Conservation (phyloP, 2,113 vertebrate genomes). For the Cynopterus brachyotis region DNA sequence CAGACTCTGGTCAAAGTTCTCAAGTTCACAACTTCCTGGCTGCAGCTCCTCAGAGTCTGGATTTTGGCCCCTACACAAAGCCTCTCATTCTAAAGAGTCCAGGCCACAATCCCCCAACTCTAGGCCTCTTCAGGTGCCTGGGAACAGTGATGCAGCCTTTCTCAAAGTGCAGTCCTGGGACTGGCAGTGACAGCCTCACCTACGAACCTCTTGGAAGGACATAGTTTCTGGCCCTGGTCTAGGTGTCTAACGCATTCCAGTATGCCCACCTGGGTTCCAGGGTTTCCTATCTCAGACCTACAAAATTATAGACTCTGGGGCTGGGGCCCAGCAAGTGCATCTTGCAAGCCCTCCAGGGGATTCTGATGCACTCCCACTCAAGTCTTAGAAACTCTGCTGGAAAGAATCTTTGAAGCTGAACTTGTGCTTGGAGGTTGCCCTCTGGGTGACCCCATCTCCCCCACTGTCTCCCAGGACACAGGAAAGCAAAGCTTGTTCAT, state of each 20-base stretch:
- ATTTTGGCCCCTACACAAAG: no score
- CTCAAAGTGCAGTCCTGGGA: not conserved
- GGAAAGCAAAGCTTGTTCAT: not conserved
- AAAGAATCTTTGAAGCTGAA: not conserved
- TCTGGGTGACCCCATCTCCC: not conserved
- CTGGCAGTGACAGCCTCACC: not conserved
- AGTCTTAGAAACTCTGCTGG: not conserved
- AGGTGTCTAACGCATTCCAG: not conserved
- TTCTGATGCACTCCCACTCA: not conserved
- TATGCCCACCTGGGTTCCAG: fast-evolving
- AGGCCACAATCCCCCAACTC: not conserved
- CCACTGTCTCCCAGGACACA: no score
- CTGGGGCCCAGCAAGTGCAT: no score
- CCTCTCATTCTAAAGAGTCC: not conserved
- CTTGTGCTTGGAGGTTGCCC: not conserved
- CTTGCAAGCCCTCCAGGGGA: not conserved
- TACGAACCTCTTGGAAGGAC: not conserved
- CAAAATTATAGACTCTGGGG: not conserved
- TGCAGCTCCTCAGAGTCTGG: not conserved
- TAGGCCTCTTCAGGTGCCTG: not conserved
- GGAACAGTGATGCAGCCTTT: not conserved
- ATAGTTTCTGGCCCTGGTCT: not conserved
- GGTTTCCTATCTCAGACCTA: not conserved
- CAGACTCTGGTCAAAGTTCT: not conserved
- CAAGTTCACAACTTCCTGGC: not conserved